These are phyloP conservation scores for Datnioides undecimradiatus DNA, from an alignment of 2,113 vertebrate species.

Conservation along the genomic window DNA sequence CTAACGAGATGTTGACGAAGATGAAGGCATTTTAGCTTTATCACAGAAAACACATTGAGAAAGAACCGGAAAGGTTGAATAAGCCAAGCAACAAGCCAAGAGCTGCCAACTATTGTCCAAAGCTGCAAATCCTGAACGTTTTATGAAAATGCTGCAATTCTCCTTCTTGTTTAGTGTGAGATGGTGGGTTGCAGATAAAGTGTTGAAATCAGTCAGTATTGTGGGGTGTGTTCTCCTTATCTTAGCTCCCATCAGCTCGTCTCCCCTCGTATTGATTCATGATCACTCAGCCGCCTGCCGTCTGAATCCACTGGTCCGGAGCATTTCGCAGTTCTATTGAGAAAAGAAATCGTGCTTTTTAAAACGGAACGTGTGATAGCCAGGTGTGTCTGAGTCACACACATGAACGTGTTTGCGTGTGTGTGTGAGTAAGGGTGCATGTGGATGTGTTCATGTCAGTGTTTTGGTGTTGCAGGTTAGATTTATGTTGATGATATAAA, in stretches of 20 bases:
- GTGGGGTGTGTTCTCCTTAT: neutral
- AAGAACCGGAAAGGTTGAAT: conserved; percentile 22
- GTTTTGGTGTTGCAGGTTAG: neutral
- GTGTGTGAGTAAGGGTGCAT: neutral
- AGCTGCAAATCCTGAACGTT: neutral
- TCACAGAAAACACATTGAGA: conserved; percentile 24
- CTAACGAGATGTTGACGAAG: conserved; percentile 1
- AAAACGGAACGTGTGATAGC: neutral
- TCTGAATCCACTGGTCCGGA: conserved; percentile 23
- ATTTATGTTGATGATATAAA: conserved; percentile 59
- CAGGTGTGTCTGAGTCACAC: conserved; percentile 46
- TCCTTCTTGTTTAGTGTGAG: neutral
- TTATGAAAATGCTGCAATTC: neutral
- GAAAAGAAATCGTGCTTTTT: conserved; percentile 46
- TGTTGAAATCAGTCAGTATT: neutral
- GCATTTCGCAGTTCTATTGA: neutral
- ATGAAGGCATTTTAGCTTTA: conserved; percentile 19
- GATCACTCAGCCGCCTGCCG: conserved; percentile 2
- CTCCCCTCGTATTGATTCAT: conserved; percentile 2
- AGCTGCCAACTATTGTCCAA: conserved; percentile 5
- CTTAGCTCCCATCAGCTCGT: neutral
- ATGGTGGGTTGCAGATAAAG: neutral
- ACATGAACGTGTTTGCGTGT: neutral
- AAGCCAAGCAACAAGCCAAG: neutral
- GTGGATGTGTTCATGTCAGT: conserved; percentile 23